phyloP scores from a whole-genome alignment of 2,113 vertebrate genomes.

The Prinia subflava region DNA sequence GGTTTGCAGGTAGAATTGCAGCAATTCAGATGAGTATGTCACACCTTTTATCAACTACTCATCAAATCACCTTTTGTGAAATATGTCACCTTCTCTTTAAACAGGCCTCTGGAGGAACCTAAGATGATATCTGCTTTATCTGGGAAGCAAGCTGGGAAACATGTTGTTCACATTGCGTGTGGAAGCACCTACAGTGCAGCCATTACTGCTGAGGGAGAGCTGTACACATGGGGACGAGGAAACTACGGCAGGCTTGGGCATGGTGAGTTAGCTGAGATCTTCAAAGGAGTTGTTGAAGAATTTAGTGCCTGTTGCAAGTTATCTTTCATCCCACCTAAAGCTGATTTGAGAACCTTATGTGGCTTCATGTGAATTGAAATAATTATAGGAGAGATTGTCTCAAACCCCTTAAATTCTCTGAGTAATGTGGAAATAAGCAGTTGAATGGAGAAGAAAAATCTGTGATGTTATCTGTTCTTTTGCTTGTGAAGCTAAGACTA shows the following conservation, averaged over 20 bases:
- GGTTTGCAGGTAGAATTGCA: not conserved
- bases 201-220: conserved; percentile 92
- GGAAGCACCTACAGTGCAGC: conserved; percentile 96
- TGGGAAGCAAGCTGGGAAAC: conserved; percentile 90
- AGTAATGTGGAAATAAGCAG: not conserved
- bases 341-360: not conserved
- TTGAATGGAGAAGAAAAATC: not conserved
- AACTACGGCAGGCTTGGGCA: conserved; percentile 97
- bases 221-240: conserved; percentile 95
- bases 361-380: not conserved
- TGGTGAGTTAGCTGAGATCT: conserved; percentile 67
- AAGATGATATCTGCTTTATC: conserved; percentile 87
- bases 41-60: not conserved
- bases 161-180: conserved; percentile 89
- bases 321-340: not conserved
- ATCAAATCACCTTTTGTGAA: not conserved
- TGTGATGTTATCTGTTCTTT: not conserved
- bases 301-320: not conserved
- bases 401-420: not conserved
- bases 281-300: not conserved
- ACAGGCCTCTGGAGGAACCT: conserved; percentile 92
- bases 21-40: not conserved
- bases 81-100: not conserved
- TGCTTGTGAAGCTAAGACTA: not conserved
- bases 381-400: not conserved